These are phyloP conservation scores for Lepus townsendii DNA, from an alignment of 2,797 vertebrate species.

Conservation along the genomic window DNA sequence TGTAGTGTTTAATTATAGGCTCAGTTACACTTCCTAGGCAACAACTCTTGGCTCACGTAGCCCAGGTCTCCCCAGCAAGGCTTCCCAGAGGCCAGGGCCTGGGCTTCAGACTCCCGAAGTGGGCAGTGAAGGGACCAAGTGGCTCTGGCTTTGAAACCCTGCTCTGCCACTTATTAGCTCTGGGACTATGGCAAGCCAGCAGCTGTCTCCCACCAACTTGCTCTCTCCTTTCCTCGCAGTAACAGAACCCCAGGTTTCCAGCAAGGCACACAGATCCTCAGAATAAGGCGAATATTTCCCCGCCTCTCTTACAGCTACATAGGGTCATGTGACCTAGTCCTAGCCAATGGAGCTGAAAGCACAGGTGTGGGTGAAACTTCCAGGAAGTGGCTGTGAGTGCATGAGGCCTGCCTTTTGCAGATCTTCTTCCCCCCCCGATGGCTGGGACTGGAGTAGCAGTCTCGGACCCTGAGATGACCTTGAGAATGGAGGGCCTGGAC, in stretches of 20 bases:
- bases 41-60: neutral
- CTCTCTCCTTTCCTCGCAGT: neutral
- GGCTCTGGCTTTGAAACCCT: constrained; percentile 13
- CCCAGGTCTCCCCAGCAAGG: neutral
- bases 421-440: neutral
- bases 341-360: neutral
- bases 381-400: neutral
- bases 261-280: neutral
- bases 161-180: neutral
- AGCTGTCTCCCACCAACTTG: neutral
- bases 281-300: neutral
- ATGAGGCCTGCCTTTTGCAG: neutral
- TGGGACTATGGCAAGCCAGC: neutral
- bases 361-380: neutral
- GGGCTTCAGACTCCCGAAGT: neutral
- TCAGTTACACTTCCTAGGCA: neutral
- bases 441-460: neutral
- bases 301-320: neutral
- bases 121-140: neutral
- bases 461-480: neutral
- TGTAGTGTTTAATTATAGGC: neutral
- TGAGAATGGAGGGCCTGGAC: neutral
- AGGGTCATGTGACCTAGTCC: neutral
- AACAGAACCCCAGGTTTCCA: neutral
- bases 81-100: neutral